phyloP scores from a whole-genome alignment of 2,888 invertebrate species.

The Amphipoea oculea region DNA sequence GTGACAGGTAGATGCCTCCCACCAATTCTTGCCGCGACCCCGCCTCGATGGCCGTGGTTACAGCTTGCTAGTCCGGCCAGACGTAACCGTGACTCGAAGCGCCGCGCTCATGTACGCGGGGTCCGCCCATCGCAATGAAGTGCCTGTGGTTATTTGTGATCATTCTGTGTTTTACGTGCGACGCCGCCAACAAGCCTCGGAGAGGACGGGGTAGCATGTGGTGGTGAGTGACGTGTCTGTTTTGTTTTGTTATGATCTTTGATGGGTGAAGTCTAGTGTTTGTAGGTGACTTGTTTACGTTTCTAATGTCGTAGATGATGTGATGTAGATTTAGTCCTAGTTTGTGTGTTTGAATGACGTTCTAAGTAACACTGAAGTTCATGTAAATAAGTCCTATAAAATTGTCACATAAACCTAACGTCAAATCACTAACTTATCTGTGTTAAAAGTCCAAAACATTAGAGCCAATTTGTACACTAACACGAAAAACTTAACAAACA shows the following conservation, averaged over 20 bases:
- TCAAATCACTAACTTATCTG: neutral
- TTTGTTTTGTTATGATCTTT: constrained; percentile 46
- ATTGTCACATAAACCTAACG: neutral
- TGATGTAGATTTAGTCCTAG: neutral
- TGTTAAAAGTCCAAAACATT: constrained; percentile 6
- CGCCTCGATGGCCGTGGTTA: constrained; percentile 79
- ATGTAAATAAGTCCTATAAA: neutral
- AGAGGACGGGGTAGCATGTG: constrained; percentile 97
- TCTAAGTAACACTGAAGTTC: neutral
- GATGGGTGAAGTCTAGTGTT: constrained; percentile 20
- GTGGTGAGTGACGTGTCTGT: constrained; percentile 92
- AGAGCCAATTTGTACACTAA: constrained; percentile 18
- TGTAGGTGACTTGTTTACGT: constrained; percentile 46
- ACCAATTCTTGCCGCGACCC: constrained; percentile 79
- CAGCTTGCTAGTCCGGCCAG: constrained; percentile 71
- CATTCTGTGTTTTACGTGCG: constrained; percentile 88
- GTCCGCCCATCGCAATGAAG: constrained; percentile 89
- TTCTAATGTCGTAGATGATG: constrained; percentile 31
- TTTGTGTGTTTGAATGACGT: neutral
- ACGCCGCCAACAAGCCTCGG: constrained; percentile 91
- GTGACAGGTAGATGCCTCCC: constrained; percentile 86
- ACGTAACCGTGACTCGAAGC: constrained; percentile 83
- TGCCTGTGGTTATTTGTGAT: constrained; percentile 90
- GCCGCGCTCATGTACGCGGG: constrained; percentile 85
- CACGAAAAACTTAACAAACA: constrained; percentile 9